Base-by-base conservation (phyloP, 1,140 invertebrate species). In the Bombus pyrosoma region DNA sequence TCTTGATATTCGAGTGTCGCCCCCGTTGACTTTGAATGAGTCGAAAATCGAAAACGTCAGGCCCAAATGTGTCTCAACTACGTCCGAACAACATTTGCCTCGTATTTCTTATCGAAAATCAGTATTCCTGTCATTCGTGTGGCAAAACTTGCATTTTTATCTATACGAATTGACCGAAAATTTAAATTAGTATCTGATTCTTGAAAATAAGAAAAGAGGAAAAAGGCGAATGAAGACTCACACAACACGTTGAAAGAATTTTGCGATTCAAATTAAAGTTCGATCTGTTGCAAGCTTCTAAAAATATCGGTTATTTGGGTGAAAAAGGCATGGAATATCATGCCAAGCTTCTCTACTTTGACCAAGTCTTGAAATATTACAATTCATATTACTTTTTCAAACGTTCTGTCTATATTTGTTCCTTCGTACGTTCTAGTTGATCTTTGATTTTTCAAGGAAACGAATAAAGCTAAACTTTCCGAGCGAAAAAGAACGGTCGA, bases 1-100 rank as follows among this genome's bases (percentile, higher is more conserved):
- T 76, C 64, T 32, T 69, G 77, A 80, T 68, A 66, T 69, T 41
- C 3, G 77, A 53, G 64, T n/a, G 77, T 80, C 32, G 64, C 41
- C 18, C 18, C 77, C 43, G 43, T 47, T 47, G 77, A 80, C 77
- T 80, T 80, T n/a, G 77, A 80, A 80, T 80, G 77, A 80, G 77
- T 80, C 43, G 77, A 80, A 80, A 80, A 80, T 80, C 43, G 62
- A 80, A 80, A 43, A 69, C 64, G 59, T 78, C 76, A 28, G n/a
- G 4, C 6, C n/a, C 22, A 69, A 80, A 69, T 80, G 64, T 69
- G 64, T 37, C 64, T 53, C 62, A 80, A 69, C 39, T 22, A 37
- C 43, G 12, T 53, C 28, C 13, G 41, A 69, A 53, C 62, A 15
- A 68, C 39, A 8, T 69, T 66, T 25, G 41, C 41, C 9, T 59